Percentiles rank a stretch among this genome's conserved stretches.
Conservation (phyloP, 2,797 vertebrate species). For the Argyrosomus regius region DNA sequence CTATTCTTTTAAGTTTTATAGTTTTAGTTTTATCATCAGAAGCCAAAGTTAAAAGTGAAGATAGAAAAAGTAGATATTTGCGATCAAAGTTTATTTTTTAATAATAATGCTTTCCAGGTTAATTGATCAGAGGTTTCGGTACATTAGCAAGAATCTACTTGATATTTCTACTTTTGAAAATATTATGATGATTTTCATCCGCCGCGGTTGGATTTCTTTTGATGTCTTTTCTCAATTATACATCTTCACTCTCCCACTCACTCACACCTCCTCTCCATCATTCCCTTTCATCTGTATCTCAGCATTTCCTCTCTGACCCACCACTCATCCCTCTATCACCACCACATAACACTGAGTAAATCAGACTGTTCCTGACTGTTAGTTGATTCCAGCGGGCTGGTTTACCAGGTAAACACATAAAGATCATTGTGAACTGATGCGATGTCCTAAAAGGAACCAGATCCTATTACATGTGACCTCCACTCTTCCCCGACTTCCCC, state of each 20-base stretch:
- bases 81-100: background rate
- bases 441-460: slow-evolving; percentile 38
- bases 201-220: slow-evolving; percentile 42
- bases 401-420: slow-evolving; percentile 36
- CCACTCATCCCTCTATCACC: slow-evolving; percentile 42
- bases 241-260: slow-evolving; percentile 62
- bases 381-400: slow-evolving; percentile 16
- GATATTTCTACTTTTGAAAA: slow-evolving; percentile 31
- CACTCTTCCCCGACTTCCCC: slow-evolving; percentile 27
- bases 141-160: slow-evolving; percentile 29
- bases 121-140: slow-evolving; percentile 3
- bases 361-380: slow-evolving; percentile 19
- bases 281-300: slow-evolving; percentile 61
- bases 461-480: slow-evolving; percentile 59
- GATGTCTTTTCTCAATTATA: slow-evolving; percentile 58
- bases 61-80: background rate
- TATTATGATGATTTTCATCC: slow-evolving; percentile 51
- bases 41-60: background rate
- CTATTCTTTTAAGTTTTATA: background rate
- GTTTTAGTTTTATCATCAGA: background rate
- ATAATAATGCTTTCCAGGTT: background rate
- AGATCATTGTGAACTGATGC: slow-evolving; percentile 17
- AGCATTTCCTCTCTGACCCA: slow-evolving; percentile 44
- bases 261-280: slow-evolving; percentile 61
- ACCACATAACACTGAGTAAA: slow-evolving; percentile 41